phyloP scores from a whole-genome alignment of 2,888 invertebrate genomes.

The Torymus texanus region DNA sequence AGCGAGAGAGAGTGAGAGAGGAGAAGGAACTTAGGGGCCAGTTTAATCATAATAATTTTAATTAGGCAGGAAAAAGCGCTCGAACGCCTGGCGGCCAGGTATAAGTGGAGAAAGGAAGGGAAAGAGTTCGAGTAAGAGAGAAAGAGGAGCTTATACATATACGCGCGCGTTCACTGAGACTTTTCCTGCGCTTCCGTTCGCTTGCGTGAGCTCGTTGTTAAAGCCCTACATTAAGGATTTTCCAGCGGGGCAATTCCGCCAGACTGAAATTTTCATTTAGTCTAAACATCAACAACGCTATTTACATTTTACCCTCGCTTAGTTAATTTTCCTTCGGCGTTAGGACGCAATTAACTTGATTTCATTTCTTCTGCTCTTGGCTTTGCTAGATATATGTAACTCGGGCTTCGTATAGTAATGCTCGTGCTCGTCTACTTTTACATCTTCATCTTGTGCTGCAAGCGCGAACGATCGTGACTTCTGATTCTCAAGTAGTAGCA shows the following conservation, averaged over 20 bases:
- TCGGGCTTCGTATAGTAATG: not conserved
- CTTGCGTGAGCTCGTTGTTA: slow-evolving; percentile 9
- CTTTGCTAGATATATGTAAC: not conserved
- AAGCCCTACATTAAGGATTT: slow-evolving; percentile 21
- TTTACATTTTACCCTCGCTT: slow-evolving; percentile 15
- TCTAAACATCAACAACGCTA: slow-evolving; percentile 14
- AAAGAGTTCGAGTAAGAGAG: not conserved
- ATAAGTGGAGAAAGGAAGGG: no score
- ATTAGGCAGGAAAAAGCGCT: slow-evolving; percentile 58
- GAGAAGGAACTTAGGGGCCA: slow-evolving; percentile 50
- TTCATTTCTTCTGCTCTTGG: not conserved
- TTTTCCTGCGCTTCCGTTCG: slow-evolving; percentile 1
- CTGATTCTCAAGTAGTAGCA: no score
- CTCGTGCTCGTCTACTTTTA: no score
- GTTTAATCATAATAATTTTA: slow-evolving; percentile 68
- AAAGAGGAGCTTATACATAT: not conserved
- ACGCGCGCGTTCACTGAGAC: not conserved
- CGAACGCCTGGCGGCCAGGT: slow-evolving; percentile 5
- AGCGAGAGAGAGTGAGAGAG: not conserved
- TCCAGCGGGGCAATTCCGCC: not conserved
- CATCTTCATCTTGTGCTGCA: no score
- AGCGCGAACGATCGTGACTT: no score
- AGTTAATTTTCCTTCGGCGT: slow-evolving; percentile 19
- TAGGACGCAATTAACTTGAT: slow-evolving; percentile 27
- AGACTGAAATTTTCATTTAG: slow-evolving; percentile 33